Evolutionary conservation across 2,113 vertebrate species (phyloP), one percentile per base, ranked within the genome.

Genomic region (Physeter macrocephalus): DNA sequence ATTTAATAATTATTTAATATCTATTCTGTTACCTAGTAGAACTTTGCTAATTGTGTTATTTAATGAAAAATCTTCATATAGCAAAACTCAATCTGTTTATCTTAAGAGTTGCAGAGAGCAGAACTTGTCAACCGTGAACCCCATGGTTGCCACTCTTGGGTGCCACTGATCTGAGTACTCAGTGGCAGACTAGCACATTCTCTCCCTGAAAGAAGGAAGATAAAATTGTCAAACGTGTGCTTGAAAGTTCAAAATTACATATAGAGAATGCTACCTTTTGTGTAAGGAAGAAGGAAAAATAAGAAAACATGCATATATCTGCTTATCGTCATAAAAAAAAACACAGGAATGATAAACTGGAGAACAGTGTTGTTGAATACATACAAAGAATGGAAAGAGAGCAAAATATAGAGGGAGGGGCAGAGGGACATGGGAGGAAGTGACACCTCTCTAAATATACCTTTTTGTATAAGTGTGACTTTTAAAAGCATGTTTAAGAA

Each of bases 11-110:
- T 54, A 3, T 93, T 57, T 88, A 29, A 41, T 67, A 39, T 81
- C 17, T 80, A 9, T 69, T 93, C 17, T 36, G 25, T 71, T 93
- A 82, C n/a, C 25, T 89, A 93, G 20, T 41, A 59, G 20, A 67
- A 15, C 67, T 83, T 75, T 93, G 41, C 31, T 61, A 93, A 52
- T 64, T 34, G 27, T 72, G 15, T 80, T 92, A 92, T 62, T 92
- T 90, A 91, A 49, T 80, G 81, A 49, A 94, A 94, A 86, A 78
- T 96, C 41, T 83, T 75, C 5, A 66, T 74, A 67, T 67, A 72
- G 46, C 14, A 66, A 66, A 90, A 81, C 3, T 54, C 52, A 78
- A 57, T 81, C 13, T 91, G 36, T 91, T 87, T 94, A 86, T 74
- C 80, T 36, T 90, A 31, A 62, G 54, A 93, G 23, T 93, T 90